Base-by-base conservation (phyloP, 2,888 invertebrate species). In the Lordiphosa andalusiaca region DNA sequence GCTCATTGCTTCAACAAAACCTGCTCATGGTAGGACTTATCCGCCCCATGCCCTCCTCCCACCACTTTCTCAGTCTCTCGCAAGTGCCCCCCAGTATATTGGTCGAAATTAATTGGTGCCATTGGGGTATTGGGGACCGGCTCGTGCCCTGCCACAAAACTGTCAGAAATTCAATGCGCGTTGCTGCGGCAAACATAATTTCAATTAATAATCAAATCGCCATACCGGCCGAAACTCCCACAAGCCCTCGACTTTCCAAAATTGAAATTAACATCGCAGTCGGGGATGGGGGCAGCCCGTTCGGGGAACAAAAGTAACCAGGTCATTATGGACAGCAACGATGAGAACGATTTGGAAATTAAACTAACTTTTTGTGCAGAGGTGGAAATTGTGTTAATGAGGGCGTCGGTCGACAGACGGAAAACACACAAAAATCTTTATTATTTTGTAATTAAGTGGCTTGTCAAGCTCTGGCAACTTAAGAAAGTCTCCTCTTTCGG, bases 391-490 rank as follows among this genome's bases (percentile, higher is more conserved):
- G 75, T 78, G 66, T 69, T 75, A 76, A 73, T 71, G 71, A 73
- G 77, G 68, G 71, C 75, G 67, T 64, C 50, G 50, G 40, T 12
- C 40, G 16, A 16, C 40, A 39, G 35, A 55, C 33, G 53, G 71
- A 53, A 40, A 30, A 44, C 42, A 44, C 59, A 58, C 54, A 59
- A 53, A 75, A 84, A 82, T 82, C 84, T 73, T 84, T 84, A 81
- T 81, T 81, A 84, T 81, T 81, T 82, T 73, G 75, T 84, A 81
- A 81, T 82, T 82, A 81, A 81, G 84, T 84, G 83, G 72, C 84
- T 82, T 75, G 82, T 67, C 80, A 66, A 72, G 67, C 13, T 44
- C 62, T 9, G 13, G 38, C 41, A 54, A 37, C 38, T 21, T 36
- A 21, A 37, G 47, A 23, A 42, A 52, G 23, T 40, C 47, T 51